Evolutionary conservation across 2,113 vertebrate species (phyloP).

Genomic region (Pseudopipra pipra): DNA sequence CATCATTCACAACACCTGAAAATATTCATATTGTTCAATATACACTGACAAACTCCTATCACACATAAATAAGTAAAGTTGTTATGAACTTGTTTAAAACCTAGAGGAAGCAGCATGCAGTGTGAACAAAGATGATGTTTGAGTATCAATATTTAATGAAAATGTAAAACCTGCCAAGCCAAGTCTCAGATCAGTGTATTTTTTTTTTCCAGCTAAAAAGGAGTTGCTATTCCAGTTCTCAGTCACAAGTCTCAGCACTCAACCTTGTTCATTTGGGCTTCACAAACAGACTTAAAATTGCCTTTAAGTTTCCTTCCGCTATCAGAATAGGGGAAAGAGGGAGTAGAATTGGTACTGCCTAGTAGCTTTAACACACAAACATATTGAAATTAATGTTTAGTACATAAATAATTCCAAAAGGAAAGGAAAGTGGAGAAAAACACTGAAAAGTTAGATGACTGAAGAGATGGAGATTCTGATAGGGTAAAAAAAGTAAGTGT

Average conservation of each 20-base stretch:
- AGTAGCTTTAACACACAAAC: neutral
- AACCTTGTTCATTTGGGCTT: neutral
- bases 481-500: neutral
- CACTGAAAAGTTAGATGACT: neutral
- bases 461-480: neutral
- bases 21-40: neutral
- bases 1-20: neutral
- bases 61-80: neutral
- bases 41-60: neutral
- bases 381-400: neutral
- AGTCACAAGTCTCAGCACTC: neutral
- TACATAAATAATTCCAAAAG: neutral
- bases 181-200: constrained; percentile 17
- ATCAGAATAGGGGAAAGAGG: neutral
- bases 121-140: constrained; percentile 56
- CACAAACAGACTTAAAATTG: neutral
- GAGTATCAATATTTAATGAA: constrained; percentile 60
- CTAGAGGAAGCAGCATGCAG: neutral
- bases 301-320: neutral
- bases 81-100: constrained; percentile 22
- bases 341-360: neutral
- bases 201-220: neutral
- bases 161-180: constrained; percentile 48
- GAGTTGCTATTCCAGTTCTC: neutral
- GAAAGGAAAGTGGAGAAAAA: neutral